These are phyloP conservation scores for Macrophya alboannulata DNA, from an alignment of 2,888 invertebrate genomes.

Conservation along the genomic window DNA sequence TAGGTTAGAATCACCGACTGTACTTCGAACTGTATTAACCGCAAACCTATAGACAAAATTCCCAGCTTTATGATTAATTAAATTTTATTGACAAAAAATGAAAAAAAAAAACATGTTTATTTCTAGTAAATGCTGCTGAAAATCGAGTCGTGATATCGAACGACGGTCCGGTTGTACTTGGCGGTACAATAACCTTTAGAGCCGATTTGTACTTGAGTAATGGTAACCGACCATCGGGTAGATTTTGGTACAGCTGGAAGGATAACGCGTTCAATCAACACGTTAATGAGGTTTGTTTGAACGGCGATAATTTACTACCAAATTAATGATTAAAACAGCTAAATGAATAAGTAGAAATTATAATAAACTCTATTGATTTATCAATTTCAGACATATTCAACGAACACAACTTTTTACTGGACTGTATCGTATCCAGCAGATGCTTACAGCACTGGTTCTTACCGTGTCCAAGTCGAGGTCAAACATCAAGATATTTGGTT, in stretches of 20 bases:
- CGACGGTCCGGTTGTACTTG: slow-evolving; percentile 87
- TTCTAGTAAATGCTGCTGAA: slow-evolving; percentile 46
- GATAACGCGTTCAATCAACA: slow-evolving; percentile 84
- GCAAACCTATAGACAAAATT: no score
- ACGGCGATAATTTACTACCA: not conserved
- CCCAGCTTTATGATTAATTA: no score
- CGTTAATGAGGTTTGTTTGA: slow-evolving; percentile 79
- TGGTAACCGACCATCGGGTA: slow-evolving; percentile 77
- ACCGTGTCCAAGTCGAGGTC: slow-evolving; percentile 83
- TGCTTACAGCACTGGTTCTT: slow-evolving; percentile 83
- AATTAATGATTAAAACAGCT: no score
- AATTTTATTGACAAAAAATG: no score
- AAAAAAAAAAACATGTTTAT: not conserved
- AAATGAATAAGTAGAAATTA: not conserved
- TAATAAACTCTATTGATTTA: not conserved
- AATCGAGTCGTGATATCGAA: slow-evolving; percentile 82
- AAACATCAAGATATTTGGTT: slow-evolving; percentile 74
- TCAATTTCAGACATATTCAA: slow-evolving; percentile 69
- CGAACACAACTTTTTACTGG: slow-evolving; percentile 84
- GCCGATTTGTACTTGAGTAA: slow-evolving; percentile 82
- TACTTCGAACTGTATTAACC: no score
- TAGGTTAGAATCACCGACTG: not conserved
- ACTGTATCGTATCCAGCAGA: slow-evolving; percentile 83
- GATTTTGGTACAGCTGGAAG: slow-evolving; percentile 83
- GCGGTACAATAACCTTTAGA: slow-evolving; percentile 87